Evolutionary conservation across 2,797 vertebrate genomes (phyloP).

Genomic region (Falco novaeseelandiae): DNA sequence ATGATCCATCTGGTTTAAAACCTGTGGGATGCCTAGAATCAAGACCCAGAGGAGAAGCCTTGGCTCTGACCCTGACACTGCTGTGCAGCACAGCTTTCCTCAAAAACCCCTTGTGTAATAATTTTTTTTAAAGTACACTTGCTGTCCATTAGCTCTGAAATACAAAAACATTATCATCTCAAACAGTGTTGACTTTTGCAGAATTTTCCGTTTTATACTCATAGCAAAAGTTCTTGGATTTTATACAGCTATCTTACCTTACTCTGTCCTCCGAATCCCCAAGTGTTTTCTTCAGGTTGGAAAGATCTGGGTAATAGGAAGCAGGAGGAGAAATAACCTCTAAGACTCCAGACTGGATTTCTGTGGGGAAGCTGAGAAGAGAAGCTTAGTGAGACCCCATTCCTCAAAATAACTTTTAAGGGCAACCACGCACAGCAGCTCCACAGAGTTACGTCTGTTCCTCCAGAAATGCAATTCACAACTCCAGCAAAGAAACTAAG

Average conservation of each 20-base stretch:
- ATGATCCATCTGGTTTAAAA: not conserved
- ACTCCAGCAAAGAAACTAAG: not conserved
- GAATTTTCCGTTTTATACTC: not conserved
- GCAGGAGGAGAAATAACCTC: slow-evolving; percentile 87
- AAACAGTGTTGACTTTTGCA: not conserved
- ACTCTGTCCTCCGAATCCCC: slow-evolving; percentile 82
- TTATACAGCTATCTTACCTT: slow-evolving; percentile 67
- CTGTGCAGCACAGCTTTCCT: not conserved
- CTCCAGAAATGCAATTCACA: not conserved
- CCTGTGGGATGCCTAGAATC: not conserved
- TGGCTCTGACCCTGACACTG: not conserved
- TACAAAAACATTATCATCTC: not conserved
- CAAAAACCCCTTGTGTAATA: not conserved
- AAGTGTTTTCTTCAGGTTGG: slow-evolving; percentile 72
- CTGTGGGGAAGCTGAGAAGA: slow-evolving; percentile 78
- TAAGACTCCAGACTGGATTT: slow-evolving; percentile 83
- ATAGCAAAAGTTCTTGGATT: not conserved
- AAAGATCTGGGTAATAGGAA: slow-evolving; percentile 84
- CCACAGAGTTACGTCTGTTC: not conserved
- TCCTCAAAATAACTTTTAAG: not conserved
- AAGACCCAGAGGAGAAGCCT: not conserved
- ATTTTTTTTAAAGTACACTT: not conserved
- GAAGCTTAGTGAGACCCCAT: not conserved
- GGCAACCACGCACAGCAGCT: not conserved
- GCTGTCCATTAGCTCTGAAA: not conserved